phyloP scores from a whole-genome alignment of 2,888 invertebrate genomes.

The Eutolmus rufibarbis region DNA sequence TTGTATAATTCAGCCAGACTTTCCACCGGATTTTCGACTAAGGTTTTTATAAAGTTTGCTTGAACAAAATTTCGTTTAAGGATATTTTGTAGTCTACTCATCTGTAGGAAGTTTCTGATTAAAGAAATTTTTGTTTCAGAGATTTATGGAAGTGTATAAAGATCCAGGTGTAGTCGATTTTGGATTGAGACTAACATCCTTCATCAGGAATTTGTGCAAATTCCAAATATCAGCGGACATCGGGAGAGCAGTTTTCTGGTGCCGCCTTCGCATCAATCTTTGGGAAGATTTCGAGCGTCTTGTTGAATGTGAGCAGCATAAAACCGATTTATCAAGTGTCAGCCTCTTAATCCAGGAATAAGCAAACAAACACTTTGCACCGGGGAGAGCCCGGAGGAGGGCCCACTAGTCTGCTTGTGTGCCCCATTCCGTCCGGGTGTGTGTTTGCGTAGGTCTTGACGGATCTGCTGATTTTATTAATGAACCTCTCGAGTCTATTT shows the following conservation, averaged over 20 bases:
- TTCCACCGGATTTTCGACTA: too few species aligned
- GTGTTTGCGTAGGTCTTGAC: slow-evolving; percentile 22
- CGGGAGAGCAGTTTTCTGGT: background rate
- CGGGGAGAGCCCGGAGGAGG: background rate
- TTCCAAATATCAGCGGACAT: background rate
- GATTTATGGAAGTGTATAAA: background rate
- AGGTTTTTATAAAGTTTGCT: too few species aligned
- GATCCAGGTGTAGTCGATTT: background rate
- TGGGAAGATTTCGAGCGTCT: background rate
- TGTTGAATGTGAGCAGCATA: background rate
- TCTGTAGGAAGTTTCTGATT: background rate
- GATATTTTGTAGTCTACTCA: too few species aligned
- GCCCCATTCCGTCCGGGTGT: background rate
- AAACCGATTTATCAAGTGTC: slow-evolving; percentile 35
- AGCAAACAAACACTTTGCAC: slow-evolving; percentile 28
- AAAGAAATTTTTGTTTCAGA: background rate
- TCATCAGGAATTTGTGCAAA: background rate
- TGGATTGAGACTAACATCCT: background rate
- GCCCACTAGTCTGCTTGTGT: background rate
- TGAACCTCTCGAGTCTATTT: slow-evolving; percentile 36
- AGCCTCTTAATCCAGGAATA: slow-evolving; percentile 14
- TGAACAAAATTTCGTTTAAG: too few species aligned
- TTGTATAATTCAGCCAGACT: too few species aligned
- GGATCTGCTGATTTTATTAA: slow-evolving; percentile 36
- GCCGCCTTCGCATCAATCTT: background rate